These are phyloP conservation scores for Patella pellucida DNA, from an alignment of 2,888 invertebrate genomes.

Conservation along the genomic window DNA sequence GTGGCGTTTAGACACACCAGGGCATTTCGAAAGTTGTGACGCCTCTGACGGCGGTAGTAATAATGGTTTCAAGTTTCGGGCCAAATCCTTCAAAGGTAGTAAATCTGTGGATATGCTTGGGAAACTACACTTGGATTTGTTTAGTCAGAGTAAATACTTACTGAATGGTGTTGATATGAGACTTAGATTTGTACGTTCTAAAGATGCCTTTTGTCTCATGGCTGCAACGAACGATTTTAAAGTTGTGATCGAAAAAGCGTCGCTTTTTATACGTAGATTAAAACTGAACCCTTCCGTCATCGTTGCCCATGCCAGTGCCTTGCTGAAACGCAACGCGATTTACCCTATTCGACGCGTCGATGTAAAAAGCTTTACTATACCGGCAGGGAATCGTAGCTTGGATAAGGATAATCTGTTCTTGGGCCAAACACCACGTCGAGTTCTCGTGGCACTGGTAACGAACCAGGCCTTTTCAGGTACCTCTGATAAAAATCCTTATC, in stretches of 20 bases:
- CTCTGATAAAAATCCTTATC: background rate
- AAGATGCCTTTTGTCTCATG: background rate
- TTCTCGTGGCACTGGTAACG: background rate
- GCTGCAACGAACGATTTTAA: background rate
- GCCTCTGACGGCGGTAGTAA: background rate
- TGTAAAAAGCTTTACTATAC: background rate
- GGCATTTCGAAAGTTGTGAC: background rate
- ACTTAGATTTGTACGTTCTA: background rate
- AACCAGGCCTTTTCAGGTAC: background rate
- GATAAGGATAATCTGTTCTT: background rate
- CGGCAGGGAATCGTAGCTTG: background rate
- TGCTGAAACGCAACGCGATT: background rate
- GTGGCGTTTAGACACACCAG: background rate
- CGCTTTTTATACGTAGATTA: background rate
- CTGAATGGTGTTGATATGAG: background rate
- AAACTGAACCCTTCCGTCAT: background rate
- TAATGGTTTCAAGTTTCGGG: background rate
- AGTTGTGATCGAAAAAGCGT: background rate
- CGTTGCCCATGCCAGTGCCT: background rate
- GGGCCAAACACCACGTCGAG: background rate
- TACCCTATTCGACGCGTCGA: background rate
- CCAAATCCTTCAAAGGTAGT: background rate
- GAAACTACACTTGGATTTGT: background rate
- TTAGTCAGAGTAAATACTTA: slow-evolving; percentile 4
- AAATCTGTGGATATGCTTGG: background rate